Evolutionary conservation across 2,113 vertebrate genomes (phyloP), one percentile per base, ranked within the genome.

Genomic region (Pipra filicauda): DNA sequence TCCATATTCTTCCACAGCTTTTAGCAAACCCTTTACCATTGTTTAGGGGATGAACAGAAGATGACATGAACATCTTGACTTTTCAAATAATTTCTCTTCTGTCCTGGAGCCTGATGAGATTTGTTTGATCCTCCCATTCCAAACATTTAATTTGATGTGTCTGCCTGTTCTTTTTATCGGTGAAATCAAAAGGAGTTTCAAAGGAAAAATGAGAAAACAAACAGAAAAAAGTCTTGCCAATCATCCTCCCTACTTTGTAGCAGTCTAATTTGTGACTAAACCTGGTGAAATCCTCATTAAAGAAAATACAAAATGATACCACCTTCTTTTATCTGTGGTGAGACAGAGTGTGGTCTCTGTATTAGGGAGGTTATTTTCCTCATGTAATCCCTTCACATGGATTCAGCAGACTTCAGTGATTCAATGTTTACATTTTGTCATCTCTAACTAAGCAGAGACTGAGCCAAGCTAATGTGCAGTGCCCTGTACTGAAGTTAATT

Each of bases 151-250:
- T 84, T 95, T 91, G 64, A 64, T 89, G 54, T 66, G 48, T 27
- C 70, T 80, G 49, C 54, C 52, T 69, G 20, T 44, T 70, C 44
- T 76, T 64, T 71, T 17, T 71, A 55, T 37, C 59, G 69, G 43
- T 81, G 54, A 88, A 95, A 92, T 69, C 24, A 93, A 85, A 89
- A 76, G 44, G 46, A 28, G 3, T 83, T 92, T 94, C 71, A 89
- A 85, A 93, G 27, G 24, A 59, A 93, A 89, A 88, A 73, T 2
- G 15, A 62, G 51, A 86, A 94, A 86, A 83, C 15, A 84, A 88
- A 86, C 27, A 80, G 35, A 81, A 92, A 27, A 55, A 89, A 86
- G 18, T 51, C 74, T 83, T 86, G 20, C 31, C 89, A 84, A 33
- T 84, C 76, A 91, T 39, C 23, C 8, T 67, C n/a, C 6, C 21